Conservation (phyloP, 2,888 invertebrate species). For the Agrochola lychnidis region DNA sequence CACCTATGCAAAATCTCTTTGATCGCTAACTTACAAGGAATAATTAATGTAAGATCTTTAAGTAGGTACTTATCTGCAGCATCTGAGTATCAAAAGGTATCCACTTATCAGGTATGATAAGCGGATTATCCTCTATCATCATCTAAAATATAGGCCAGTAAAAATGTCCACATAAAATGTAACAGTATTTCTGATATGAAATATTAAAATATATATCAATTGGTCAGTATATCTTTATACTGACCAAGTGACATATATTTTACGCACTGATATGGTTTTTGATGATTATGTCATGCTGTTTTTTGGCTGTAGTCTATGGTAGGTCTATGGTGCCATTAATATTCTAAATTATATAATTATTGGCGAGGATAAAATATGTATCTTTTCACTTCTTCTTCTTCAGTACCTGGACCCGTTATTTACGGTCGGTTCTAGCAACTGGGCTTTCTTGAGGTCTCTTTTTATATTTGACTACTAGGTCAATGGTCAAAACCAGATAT, state of each 20-base stretch:
- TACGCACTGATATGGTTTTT: not conserved
- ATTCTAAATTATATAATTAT: too few relatives aligned
- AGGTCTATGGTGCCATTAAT: not conserved
- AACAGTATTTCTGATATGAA: not conserved
- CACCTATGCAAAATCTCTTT: not conserved
- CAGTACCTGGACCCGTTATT: too few relatives aligned
- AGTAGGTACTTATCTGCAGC: not conserved
- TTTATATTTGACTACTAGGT: too few relatives aligned
- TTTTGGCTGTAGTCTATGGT: not conserved
- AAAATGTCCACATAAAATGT: constrained; percentile 1
- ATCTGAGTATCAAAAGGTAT: constrained; percentile 11
- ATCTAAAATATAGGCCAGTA: constrained; percentile 2
- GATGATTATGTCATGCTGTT: not conserved
- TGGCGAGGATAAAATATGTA: too few relatives aligned
- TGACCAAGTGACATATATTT: too few relatives aligned
- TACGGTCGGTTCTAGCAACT: too few relatives aligned
- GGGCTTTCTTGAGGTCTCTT: too few relatives aligned
- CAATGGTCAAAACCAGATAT: not conserved
- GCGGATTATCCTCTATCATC: constrained; percentile 2
- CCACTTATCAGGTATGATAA: constrained; percentile 13
- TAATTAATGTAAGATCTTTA: not conserved
- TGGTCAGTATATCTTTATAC: too few relatives aligned
- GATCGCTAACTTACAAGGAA: not conserved
- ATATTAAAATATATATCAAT: constrained; percentile 1
- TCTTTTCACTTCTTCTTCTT: too few relatives aligned